A percentile compares a stretch with the other conserved stretches of the same genome.
phyloP scores from a whole-genome alignment of 2,888 invertebrate species.

The Artemia sinica region DNA sequence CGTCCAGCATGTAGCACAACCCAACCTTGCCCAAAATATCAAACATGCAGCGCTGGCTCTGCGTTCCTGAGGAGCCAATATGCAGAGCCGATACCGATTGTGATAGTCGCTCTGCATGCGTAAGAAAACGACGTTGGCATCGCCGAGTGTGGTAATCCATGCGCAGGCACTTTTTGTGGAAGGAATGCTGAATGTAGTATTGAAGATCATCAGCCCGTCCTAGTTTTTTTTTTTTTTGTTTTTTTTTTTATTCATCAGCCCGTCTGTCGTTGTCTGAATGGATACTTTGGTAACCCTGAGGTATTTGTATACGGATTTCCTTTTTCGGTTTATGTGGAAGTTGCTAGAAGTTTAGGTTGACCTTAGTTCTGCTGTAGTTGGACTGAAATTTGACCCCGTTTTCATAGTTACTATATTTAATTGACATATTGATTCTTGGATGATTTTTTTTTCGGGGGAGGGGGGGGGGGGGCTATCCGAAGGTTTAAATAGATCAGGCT shows the following conservation, averaged over 20 bases:
- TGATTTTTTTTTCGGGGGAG: too few species aligned
- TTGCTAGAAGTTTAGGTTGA: too few species aligned
- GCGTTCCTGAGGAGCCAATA: constrained; percentile 22
- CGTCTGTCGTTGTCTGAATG: constrained; percentile 59
- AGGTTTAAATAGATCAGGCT: too few species aligned
- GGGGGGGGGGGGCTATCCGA: too few species aligned
- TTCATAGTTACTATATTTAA: too few species aligned
- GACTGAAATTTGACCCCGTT: too few species aligned
- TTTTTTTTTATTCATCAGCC: too few species aligned
- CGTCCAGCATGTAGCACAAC: constrained; percentile 73
- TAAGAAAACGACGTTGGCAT: constrained; percentile 59
- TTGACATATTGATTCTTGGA: too few species aligned
- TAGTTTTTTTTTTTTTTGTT: too few species aligned
- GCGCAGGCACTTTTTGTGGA: constrained; percentile 46
- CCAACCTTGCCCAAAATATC: constrained; percentile 60
- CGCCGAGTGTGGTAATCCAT: constrained; percentile 54
- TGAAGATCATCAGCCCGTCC: constrained; percentile 55
- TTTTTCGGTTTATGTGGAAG: too few species aligned
- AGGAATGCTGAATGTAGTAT: constrained; percentile 58
- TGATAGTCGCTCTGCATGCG: constrained; percentile 53
- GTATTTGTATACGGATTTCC: neutral
- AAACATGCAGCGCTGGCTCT: constrained; percentile 48
- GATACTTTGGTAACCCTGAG: constrained; percentile 62
- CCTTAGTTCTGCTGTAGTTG: too few species aligned
- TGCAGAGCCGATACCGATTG: constrained; percentile 56